Conservation (phyloP, 2,797 vertebrate genomes). For the Heterohyrax brucei region DNA sequence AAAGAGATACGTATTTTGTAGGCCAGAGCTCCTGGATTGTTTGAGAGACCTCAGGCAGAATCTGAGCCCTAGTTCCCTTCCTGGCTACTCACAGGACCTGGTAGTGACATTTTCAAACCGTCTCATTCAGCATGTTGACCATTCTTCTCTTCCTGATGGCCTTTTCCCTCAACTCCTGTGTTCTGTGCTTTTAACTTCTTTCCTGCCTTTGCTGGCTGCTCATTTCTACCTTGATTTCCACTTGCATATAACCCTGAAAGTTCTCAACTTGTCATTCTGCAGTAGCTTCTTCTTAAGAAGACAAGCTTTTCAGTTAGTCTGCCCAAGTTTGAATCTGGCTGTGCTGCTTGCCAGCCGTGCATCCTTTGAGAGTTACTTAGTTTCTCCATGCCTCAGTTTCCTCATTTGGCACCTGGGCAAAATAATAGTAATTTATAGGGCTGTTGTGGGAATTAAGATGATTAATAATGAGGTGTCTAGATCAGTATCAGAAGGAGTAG, state of each 20-base stretch:
- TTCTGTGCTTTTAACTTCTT: not conserved
- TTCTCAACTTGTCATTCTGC: too few species aligned
- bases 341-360: not conserved
- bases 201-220: not conserved
- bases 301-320: not conserved
- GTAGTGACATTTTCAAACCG: not conserved
- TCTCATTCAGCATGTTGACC: not conserved
- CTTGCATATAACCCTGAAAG: not conserved
- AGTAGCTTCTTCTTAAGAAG: not conserved
- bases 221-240: not conserved
- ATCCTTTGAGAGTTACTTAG: not conserved
- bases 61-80: too few species aligned
- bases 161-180: not conserved
- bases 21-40: not conserved
- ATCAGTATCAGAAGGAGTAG: not conserved
- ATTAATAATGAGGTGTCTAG: constrained; percentile 7
- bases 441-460: not conserved
- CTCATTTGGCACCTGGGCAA: not conserved
- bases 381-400: not conserved
- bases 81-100: not conserved
- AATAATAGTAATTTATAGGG: not conserved
- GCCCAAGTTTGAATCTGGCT: not conserved
- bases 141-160: not conserved
- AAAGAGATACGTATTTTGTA: not conserved
- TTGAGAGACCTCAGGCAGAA: not conserved